A percentile compares a stretch with the other conserved stretches of the same genome.
These are phyloP conservation scores for Eucriotettix oculatus DNA, from an alignment of 2,888 invertebrate species.

Conservation along the genomic window DNA sequence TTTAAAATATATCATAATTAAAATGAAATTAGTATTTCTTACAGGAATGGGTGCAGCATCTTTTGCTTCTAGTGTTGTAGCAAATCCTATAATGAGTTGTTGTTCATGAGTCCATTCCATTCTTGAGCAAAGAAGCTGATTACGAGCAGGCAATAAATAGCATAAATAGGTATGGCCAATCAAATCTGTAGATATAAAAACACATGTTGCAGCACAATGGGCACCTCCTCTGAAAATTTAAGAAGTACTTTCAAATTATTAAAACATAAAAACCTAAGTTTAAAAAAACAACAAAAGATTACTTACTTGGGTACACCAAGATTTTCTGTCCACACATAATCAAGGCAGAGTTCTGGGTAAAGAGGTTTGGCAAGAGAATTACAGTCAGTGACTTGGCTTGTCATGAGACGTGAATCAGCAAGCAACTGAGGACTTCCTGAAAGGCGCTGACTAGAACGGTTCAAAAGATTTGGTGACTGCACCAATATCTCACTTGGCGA, in stretches of 20 bases:
- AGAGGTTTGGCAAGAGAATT: conserved; percentile 45
- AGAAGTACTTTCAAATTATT: not conserved
- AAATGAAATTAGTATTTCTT: conserved; percentile 16
- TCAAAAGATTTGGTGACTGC: not conserved
- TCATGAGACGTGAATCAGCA: conserved; percentile 10
- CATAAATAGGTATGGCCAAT: conserved; percentile 74
- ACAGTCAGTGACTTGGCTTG: not conserved
- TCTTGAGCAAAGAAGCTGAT: conserved; percentile 48
- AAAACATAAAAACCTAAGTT: conserved; percentile 3
- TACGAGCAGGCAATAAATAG: conserved; percentile 47
- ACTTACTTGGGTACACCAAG: conserved; percentile 24
- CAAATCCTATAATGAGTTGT: conserved; percentile 57
- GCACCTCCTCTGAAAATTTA: conserved; percentile 4
- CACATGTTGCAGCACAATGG: conserved; percentile 47
- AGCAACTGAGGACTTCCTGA: not conserved
- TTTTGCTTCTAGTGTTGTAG: conserved; percentile 56
- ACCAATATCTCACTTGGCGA: not conserved
- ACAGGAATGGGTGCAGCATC: conserved; percentile 69
- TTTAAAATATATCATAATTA: not conserved
- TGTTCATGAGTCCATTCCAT: conserved; percentile 35
- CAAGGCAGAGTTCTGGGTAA: conserved; percentile 73
- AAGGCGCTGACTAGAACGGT: not conserved
- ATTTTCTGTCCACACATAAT: conserved; percentile 78
- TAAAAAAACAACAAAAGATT: conserved; percentile 2
- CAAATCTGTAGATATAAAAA: conserved; percentile 71